A percentile compares a stretch with the other conserved stretches of the same genome.
These are phyloP conservation scores for Sebastes oblongus DNA, from an alignment of 2,797 vertebrate genomes.

Conservation along the genomic window DNA sequence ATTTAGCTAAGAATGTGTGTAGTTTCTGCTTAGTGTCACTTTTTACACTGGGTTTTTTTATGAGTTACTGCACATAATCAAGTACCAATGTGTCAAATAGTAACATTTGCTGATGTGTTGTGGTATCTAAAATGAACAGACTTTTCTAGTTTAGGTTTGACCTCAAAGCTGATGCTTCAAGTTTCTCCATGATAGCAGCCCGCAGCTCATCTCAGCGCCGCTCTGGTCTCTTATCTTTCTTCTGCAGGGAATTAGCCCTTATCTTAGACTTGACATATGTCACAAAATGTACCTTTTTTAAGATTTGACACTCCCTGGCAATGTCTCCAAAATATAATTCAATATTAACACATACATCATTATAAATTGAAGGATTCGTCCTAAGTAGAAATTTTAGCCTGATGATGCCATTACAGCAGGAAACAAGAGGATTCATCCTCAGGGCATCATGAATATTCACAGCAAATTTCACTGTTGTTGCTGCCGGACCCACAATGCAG, in stretches of 20 bases:
- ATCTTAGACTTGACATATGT: slow-evolving; percentile 40
- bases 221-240: slow-evolving; percentile 57
- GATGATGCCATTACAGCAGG: neutral
- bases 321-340: neutral
- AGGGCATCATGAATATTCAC: neutral
- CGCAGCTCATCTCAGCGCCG: slow-evolving; percentile 18
- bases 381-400: neutral
- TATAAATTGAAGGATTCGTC: neutral
- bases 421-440: neutral
- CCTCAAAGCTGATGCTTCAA: slow-evolving; percentile 32
- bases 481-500: neutral
- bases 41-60: neutral
- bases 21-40: neutral
- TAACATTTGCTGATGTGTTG: neutral
- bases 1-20: neutral
- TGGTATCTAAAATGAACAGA: neutral
- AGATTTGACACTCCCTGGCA: slow-evolving; percentile 26
- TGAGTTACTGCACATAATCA: neutral
- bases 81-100: neutral
- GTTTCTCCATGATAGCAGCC: slow-evolving; percentile 29
- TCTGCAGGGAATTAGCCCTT: slow-evolving; percentile 37
- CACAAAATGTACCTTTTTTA: slow-evolving; percentile 37
- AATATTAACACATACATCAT: neutral
- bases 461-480: neutral
- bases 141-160: slow-evolving; percentile 6